Base-by-base conservation (phyloP, 1,140 invertebrate species). In the Drosophila novamexicana region DNA sequence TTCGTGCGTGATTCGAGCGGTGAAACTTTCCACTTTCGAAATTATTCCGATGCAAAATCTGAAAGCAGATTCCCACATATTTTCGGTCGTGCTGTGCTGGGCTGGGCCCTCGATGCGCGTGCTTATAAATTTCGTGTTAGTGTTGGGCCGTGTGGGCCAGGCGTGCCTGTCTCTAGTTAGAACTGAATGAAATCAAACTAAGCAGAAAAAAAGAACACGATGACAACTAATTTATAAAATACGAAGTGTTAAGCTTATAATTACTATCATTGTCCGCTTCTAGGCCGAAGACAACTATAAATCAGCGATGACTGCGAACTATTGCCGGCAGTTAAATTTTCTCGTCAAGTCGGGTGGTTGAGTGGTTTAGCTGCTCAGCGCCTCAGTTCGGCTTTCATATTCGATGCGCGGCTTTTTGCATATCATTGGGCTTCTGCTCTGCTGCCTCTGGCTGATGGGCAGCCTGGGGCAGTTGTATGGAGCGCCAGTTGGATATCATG, bases 401-500 rank as follows among this genome's bases (percentile, higher is more conserved):
- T 3, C 16, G 4, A 56, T 56, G 58, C 39, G 22, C 18, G 40
- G 40, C 18, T 32, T 4, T 7, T 36, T 22, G 42, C 57, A 42
- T 18, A 34, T 57, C 1, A n/a, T 32, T 22, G 29, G 29, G 10
- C 44, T 69, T 16, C 53, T 50, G 16, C 29, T 79, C 10, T 58
- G 50, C 32, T 22, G 47, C 47, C 18, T 7, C 9, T 47, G 16
- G 18, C 32, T 53, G 40, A 12, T 37, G 0, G 36, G 10, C 18
- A 7, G 8, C n/a, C 7, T 22, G 39, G 14, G 47, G 12, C n/a
- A 18, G 45, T 4, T 69, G 71, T 34, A 36, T 18, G 42, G 53
- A 3, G 54, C 67, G 7, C 70, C 82, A 8, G 18, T 86, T 10
- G 82, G 78, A 1, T 78, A 86, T 1, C 82, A 88, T 62, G 65